Percentiles rank a stretch among this genome's conserved stretches.
Conservation (phyloP, 2,888 invertebrate genomes). For the Electrophaes corylata region DNA sequence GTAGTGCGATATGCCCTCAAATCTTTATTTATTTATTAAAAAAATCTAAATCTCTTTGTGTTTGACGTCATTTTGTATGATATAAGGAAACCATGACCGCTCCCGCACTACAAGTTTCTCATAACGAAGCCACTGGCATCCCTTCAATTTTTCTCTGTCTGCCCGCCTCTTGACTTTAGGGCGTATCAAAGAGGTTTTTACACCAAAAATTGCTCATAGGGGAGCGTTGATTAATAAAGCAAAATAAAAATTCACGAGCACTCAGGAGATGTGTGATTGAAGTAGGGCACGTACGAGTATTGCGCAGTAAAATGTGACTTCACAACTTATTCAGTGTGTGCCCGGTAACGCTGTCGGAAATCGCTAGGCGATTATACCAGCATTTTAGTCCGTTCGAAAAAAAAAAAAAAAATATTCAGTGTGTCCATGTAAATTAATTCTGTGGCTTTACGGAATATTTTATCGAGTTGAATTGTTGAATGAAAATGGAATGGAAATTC, state of each 20-base stretch:
- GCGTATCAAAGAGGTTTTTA: conserved; percentile 64
- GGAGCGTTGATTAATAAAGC: conserved; percentile 76
- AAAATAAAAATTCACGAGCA: conserved; percentile 62
- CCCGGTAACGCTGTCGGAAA: too few species aligned
- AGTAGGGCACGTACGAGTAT: conserved; percentile 59
- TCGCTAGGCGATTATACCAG: too few species aligned
- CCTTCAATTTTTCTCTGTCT: conserved; percentile 71
- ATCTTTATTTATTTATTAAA: too few species aligned
- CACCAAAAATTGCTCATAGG: conserved; percentile 65
- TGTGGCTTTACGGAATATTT: conserved; percentile 35
- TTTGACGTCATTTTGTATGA: neutral
- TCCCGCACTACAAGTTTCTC: conserved; percentile 26
- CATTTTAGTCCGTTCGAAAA: too few species aligned
- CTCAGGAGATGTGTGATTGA: conserved; percentile 58
- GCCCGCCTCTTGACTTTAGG: conserved; percentile 65
- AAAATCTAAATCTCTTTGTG: neutral
- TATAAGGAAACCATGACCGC: neutral
- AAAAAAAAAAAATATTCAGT: too few species aligned
- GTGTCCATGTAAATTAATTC: conserved; percentile 48
- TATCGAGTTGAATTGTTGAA: conserved; percentile 30
- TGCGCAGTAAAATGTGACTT: conserved; percentile 47
- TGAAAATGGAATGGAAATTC: conserved; percentile 22
- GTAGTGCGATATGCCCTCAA: too few species aligned
- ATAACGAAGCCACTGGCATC: conserved; percentile 45
- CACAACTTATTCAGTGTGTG: conserved; percentile 46